Conservation (phyloP, 2,888 invertebrate species). For the Oscheius onirici region DNA sequence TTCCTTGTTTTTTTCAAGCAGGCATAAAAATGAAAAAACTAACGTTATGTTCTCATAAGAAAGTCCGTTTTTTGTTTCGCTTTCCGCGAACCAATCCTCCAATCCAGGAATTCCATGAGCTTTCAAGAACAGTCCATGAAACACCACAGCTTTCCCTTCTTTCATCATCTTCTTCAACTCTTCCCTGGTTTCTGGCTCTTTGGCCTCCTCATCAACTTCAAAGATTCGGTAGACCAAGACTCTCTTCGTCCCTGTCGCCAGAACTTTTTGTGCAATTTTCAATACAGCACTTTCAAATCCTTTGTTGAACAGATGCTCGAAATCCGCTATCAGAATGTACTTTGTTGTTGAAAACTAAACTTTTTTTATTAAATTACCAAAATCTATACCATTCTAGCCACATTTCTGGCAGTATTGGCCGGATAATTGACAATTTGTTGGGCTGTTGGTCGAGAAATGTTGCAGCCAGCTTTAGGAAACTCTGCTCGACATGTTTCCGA, state of each 20-base stretch:
- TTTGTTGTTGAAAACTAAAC: slow-evolving; percentile 33
- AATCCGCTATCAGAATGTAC: slow-evolving; percentile 35
- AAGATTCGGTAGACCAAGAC: slow-evolving; percentile 35
- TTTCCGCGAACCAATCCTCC: slow-evolving; percentile 10
- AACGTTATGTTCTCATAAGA: too few species aligned
- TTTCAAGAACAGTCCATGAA: slow-evolving; percentile 27
- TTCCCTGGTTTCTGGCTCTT: slow-evolving; percentile 14
- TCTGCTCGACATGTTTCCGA: not conserved
- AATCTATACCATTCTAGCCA: slow-evolving; percentile 29
- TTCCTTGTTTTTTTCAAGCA: too few species aligned
- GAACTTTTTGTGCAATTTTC: slow-evolving; percentile 3
- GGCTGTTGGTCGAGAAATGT: not conserved
- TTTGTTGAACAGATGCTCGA: slow-evolving; percentile 33
- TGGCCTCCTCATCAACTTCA: slow-evolving; percentile 21
- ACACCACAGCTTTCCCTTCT: slow-evolving; percentile 31
- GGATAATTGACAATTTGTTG: slow-evolving; percentile 26
- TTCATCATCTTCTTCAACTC: slow-evolving; percentile 20
- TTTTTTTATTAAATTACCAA: not conserved
- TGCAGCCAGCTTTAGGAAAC: not conserved
- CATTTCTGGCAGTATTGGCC: slow-evolving; percentile 34
- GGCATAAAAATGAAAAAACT: too few species aligned
- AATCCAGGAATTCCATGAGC: slow-evolving; percentile 21
- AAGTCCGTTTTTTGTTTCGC: not conserved
- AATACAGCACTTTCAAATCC: slow-evolving; percentile 28
- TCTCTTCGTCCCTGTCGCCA: not conserved